These are phyloP conservation scores for Xylocampa areola DNA, from an alignment of 2,888 invertebrate genomes.

Conservation along the genomic window DNA sequence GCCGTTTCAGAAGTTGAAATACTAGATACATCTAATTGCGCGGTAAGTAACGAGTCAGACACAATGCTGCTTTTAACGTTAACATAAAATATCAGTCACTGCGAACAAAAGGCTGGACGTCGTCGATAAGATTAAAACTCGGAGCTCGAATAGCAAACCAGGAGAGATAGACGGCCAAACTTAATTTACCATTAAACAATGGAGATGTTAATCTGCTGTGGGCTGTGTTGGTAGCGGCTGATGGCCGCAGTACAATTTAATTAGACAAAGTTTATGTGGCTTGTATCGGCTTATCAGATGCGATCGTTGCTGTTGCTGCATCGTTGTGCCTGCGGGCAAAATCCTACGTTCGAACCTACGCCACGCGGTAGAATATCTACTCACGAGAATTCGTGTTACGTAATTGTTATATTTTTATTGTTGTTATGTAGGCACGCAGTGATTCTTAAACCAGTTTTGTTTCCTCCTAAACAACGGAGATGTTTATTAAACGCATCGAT, in stretches of 20 bases:
- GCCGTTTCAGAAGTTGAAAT: constrained; percentile 94
- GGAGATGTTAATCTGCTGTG: constrained; percentile 83
- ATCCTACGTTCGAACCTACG: constrained; percentile 69
- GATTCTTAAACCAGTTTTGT: constrained; percentile 65
- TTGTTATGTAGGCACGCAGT: constrained; percentile 54
- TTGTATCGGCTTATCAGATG: constrained; percentile 79
- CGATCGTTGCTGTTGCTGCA: constrained; percentile 69
- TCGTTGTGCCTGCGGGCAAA: constrained; percentile 67
- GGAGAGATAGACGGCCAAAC: constrained; percentile 77
- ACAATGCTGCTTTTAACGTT: constrained; percentile 55
- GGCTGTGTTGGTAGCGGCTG: constrained; percentile 72
- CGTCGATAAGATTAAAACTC: constrained; percentile 59
- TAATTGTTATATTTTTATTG: constrained; percentile 68
- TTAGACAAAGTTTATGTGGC: constrained; percentile 85
- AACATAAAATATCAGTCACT: constrained; percentile 57
- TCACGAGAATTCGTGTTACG: constrained; percentile 64
- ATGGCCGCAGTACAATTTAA: constrained; percentile 85
- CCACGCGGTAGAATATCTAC: constrained; percentile 54
- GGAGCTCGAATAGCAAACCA: constrained; percentile 68
- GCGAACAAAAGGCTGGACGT: constrained; percentile 55
- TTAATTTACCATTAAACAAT: constrained; percentile 87
- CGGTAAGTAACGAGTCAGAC: constrained; percentile 89
- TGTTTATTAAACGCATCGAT: constrained; percentile 74
- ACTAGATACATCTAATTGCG: constrained; percentile 94
- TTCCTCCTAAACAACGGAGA: constrained; percentile 69